Base-by-base conservation (phyloP, 2,888 invertebrate species). In the Bellardia pandia region DNA sequence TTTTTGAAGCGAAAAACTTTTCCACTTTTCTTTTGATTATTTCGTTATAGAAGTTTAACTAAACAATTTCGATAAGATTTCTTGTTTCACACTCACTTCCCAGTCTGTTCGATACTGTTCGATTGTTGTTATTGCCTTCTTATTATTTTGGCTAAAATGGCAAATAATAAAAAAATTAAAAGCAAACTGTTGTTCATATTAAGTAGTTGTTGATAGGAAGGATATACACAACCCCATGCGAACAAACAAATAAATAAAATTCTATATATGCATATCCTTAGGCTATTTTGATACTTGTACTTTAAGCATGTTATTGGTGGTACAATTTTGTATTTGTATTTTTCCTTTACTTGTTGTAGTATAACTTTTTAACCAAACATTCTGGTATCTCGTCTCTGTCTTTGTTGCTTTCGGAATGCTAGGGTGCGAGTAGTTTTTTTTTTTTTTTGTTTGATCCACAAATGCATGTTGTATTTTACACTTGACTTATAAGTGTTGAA, bases 1-100 rank as follows among this genome's bases (percentile, higher is more conserved):
- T 64, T 56, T 1, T 58, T 68, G 53, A 64, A 85, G 45, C 60
- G 30, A 76, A 75, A 87, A 87, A 87, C 87, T 87, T 87, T 87
- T 87, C 87, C 87, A 87, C 87, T 87, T 87, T 85, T 81, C 74
- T 81, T 74, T 80, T 87, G 81, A 87, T 87, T 87, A 87, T 87
- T 85, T 85, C 81, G 81, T 87, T 87, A 85, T 75, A 77, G 33
- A 85, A 87, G 85, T 87, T 86, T 76, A 80, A 84, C 83, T 53
- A 60, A 84, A 86, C 72, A 86, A 86, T 86, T 86, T 84, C 84
- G 79, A 75, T 78, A 74, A 74, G 78, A 74, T 80, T 80, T 37
- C 8, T 53, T 81, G 33, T 58, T 76, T 75, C 58, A 51, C 66
- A 53, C 68, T 69, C 72, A 81, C 77, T 77, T 71, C 42, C 30